Evolutionary conservation across 1,140 invertebrate genomes (phyloP).

Genomic region (Rhyacophila brunnea): DNA sequence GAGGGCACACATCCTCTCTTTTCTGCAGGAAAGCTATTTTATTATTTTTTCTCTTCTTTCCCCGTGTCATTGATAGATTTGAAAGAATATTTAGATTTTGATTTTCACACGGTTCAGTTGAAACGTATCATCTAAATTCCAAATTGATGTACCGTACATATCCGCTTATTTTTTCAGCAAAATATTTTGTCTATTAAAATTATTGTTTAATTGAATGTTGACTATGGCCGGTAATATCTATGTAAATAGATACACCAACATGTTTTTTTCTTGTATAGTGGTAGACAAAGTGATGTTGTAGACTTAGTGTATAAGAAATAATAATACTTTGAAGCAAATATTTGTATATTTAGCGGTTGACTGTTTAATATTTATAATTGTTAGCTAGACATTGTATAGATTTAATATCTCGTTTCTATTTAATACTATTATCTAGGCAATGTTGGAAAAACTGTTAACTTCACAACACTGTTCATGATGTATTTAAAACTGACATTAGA

Average conservation of each 20-base stretch:
- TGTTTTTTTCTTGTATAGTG: constrained; percentile 20
- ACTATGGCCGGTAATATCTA: not conserved
- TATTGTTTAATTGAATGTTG: not conserved
- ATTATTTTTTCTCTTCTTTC: too few species aligned
- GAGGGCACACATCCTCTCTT: too few species aligned
- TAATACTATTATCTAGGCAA: too few species aligned
- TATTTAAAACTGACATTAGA: too few species aligned
- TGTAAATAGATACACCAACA: constrained; percentile 12
- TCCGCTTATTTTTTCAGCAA: not conserved
- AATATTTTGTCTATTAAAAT: not conserved
- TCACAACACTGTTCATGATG: too few species aligned
- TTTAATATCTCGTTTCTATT: constrained; percentile 8
- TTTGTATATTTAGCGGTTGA: constrained; percentile 32
- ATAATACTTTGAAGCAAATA: constrained; percentile 25
- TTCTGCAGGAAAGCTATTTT: too few species aligned
- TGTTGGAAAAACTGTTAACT: too few species aligned
- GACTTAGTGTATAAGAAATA: constrained; percentile 3
- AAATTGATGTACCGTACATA: not conserved
- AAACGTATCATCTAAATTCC: too few species aligned
- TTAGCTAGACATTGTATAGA: constrained; percentile 33
- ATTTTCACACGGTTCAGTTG: too few species aligned
- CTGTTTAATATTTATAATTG: constrained; percentile 31
- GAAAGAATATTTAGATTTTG: too few species aligned
- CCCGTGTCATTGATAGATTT: too few species aligned
- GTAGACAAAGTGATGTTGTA: constrained; percentile 30